Percentiles rank a stretch among this genome's conserved stretches.
Conservation (phyloP, 2,113 vertebrate genomes). For the Cygnus buccinator region DNA sequence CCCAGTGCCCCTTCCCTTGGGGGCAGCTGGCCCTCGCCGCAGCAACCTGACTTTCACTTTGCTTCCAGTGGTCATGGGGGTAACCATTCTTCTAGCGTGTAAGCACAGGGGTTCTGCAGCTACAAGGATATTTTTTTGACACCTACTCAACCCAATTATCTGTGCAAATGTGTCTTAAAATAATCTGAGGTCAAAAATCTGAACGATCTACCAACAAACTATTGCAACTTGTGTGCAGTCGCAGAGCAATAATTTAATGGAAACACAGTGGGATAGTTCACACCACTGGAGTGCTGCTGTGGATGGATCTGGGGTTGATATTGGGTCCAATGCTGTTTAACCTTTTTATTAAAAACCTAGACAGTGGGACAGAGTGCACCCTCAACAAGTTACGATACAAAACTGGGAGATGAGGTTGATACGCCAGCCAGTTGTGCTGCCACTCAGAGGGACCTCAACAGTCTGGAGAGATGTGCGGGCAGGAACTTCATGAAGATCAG, state of each 20-base stretch:
- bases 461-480: neutral
- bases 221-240: neutral
- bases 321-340: neutral
- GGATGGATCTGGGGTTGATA: neutral
- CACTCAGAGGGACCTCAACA: neutral
- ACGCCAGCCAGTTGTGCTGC: neutral
- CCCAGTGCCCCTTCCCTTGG: no score
- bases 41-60: no score
- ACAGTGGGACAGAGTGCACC: neutral
- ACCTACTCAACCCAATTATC: neutral
- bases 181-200: neutral
- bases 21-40: no score
- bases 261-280: neutral
- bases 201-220: neutral
- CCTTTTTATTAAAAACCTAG: neutral
- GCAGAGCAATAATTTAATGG: neutral
- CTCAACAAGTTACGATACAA: neutral
- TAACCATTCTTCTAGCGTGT: no score
- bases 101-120: no score
- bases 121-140: neutral
- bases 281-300: no score
- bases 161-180: neutral
- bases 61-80: no score
- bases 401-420: neutral
- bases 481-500: neutral